Conservation (phyloP, 2,888 invertebrate species). For the Metacarcinus magister region DNA sequence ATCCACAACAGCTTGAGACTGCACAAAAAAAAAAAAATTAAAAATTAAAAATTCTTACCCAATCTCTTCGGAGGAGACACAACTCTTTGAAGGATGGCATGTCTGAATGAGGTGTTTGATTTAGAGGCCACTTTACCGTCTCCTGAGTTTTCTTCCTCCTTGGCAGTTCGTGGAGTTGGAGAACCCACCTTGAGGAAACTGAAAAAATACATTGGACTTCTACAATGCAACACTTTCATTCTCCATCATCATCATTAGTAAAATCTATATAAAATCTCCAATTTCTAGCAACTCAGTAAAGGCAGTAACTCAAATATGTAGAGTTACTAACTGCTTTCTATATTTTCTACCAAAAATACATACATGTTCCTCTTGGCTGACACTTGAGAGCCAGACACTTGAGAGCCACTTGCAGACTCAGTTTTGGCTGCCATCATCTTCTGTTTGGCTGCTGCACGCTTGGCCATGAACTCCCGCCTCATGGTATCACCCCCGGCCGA, state of each 20-base stretch:
- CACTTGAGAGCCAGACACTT: constrained; percentile 60
- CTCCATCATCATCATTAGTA: too few relatives aligned
- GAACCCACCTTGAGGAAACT: constrained; percentile 82
- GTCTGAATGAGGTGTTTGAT: constrained; percentile 68
- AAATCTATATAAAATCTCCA: too few relatives aligned
- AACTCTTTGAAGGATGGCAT: constrained; percentile 81
- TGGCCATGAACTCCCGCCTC: constrained; percentile 79
- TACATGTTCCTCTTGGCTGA: constrained; percentile 77
- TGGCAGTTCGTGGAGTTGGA: constrained; percentile 63
- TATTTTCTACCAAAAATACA: constrained; percentile 50
- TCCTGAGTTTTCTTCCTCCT: constrained; percentile 69
- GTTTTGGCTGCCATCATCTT: constrained; percentile 56
- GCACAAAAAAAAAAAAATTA: background rate
- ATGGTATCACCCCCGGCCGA: constrained; percentile 79
- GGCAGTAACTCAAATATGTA: too few relatives aligned
- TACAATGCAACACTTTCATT: too few relatives aligned
- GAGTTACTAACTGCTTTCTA: too few relatives aligned
- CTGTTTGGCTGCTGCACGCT: constrained; percentile 75
- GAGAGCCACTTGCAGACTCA: constrained; percentile 26
- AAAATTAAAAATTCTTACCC: constrained; percentile 26
- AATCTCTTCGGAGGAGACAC: constrained; percentile 77
- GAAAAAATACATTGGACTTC: background rate
- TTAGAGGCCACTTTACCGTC: constrained; percentile 54
- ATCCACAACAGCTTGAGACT: background rate
- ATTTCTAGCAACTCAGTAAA: too few relatives aligned